A percentile compares a stretch with the other conserved stretches of the same genome.
Evolutionary conservation across 2,888 invertebrate genomes (phyloP).

Genomic region (Phyllotreta cruciferae): DNA sequence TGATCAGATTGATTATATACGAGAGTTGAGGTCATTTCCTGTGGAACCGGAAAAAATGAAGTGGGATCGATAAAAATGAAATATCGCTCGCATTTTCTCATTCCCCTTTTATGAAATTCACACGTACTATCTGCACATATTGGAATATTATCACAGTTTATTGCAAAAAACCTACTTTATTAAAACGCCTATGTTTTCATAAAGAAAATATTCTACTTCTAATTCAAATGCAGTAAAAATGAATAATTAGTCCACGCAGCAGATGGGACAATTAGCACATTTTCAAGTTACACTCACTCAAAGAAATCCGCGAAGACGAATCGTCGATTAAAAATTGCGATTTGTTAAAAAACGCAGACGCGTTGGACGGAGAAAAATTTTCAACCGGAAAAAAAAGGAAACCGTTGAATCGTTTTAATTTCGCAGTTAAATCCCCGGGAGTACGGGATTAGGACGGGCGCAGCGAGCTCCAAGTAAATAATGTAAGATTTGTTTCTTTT

Average conservation of each 20-base stretch:
- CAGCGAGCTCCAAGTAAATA: constrained; percentile 5
- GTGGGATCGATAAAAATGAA: constrained; percentile 18
- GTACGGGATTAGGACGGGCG: constrained; percentile 6
- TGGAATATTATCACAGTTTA: constrained; percentile 13
- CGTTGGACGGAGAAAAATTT: constrained; percentile 4
- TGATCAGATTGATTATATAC: constrained; percentile 21
- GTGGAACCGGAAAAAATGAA: constrained; percentile 20
- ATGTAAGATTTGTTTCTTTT: constrained; percentile 16
- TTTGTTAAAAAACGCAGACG: background rate
- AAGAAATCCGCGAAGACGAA: too few relatives aligned
- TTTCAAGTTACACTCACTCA: too few relatives aligned
- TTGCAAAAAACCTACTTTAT: background rate
- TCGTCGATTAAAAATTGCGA: too few relatives aligned
- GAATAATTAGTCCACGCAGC: too few relatives aligned
- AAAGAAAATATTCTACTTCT: too few relatives aligned
- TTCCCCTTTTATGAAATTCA: constrained; percentile 15
- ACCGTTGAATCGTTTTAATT: constrained; percentile 17
- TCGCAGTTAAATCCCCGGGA: constrained; percentile 7
- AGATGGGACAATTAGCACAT: too few relatives aligned
- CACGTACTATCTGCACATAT: constrained; percentile 11
- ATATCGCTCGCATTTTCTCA: constrained; percentile 18
- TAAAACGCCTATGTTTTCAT: too few relatives aligned
- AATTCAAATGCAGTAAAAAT: too few relatives aligned
- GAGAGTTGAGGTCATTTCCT: constrained; percentile 19
- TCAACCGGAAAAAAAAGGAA: background rate